Percentiles rank a stretch among this genome's conserved stretches.
Evolutionary conservation across 2,113 vertebrate genomes (phyloP).

Genomic region (Mus pahari): DNA sequence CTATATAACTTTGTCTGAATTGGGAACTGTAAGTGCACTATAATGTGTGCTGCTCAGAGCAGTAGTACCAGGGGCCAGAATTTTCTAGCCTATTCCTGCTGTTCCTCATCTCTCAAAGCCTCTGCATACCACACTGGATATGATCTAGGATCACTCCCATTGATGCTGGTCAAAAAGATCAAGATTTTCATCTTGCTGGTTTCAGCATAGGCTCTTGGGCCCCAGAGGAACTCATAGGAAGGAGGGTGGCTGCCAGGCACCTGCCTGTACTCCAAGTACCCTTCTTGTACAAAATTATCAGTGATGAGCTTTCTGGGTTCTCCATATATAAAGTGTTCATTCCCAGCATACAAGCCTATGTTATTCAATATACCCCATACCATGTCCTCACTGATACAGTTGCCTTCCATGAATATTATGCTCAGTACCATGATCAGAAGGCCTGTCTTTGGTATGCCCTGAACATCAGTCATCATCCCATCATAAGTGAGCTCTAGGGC

Average conservation of each 20-base stretch:
- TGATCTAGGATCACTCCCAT: slow-evolving; percentile 1
- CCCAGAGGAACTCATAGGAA: slow-evolving; percentile 55
- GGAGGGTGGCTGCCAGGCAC: background rate
- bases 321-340: slow-evolving; percentile 43
- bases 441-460: slow-evolving; percentile 64
- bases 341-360: slow-evolving; percentile 22
- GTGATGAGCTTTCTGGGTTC: slow-evolving; percentile 59
- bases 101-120: slow-evolving; percentile 59
- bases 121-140: slow-evolving; percentile 46
- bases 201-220: slow-evolving; percentile 49
- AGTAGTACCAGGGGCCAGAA: background rate
- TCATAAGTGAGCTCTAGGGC: slow-evolving; percentile 58
- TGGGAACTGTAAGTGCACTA: background rate
- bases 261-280: slow-evolving; percentile 41
- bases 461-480: background rate
- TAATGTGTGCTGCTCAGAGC: background rate
- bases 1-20: background rate
- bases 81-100: background rate
- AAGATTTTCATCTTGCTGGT: slow-evolving; percentile 55
- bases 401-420: slow-evolving; percentile 48
- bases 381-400: background rate
- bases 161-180: background rate
- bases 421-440: slow-evolving; percentile 60
- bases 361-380: slow-evolving; percentile 43
- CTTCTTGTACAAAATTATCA: slow-evolving; percentile 54